phyloP scores from a whole-genome alignment of 2,113 vertebrate species.

The Azemiops feae region DNA sequence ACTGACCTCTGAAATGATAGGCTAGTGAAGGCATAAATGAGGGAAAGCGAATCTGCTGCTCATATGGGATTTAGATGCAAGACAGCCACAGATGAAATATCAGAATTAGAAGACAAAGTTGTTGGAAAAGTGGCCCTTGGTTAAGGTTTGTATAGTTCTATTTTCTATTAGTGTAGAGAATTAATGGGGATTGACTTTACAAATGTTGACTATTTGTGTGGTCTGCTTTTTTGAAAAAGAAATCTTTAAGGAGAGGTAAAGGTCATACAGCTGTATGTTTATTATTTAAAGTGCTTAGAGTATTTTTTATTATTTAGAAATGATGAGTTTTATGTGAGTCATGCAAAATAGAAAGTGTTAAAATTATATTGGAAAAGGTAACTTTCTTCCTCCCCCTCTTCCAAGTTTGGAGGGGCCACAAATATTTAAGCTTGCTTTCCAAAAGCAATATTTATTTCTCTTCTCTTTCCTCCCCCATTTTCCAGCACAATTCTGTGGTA shows the following conservation, averaged over 20 bases:
- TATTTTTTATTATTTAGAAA: not conserved
- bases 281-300: not conserved
- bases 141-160: not conserved
- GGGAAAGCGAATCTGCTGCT: not conserved
- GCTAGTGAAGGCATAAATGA: not conserved
- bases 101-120: not conserved
- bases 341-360: not conserved
- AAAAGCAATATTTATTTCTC: not conserved
- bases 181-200: not conserved
- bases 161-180: not conserved
- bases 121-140: not conserved
- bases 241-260: not conserved
- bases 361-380: constrained; percentile 10
- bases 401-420: not conserved
- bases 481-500: not conserved
- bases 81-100: not conserved
- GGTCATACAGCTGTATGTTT: not conserved
- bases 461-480: too few species aligned
- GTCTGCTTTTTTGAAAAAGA: not conserved
- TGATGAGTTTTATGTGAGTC: not conserved
- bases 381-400: not conserved
- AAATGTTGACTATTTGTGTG: not conserved
- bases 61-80: not conserved
- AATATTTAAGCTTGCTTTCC: not conserved
- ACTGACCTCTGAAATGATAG: not conserved